These are phyloP conservation scores for Hydrolagus colliei DNA, from an alignment of 2,797 vertebrate species.

Conservation along the genomic window DNA sequence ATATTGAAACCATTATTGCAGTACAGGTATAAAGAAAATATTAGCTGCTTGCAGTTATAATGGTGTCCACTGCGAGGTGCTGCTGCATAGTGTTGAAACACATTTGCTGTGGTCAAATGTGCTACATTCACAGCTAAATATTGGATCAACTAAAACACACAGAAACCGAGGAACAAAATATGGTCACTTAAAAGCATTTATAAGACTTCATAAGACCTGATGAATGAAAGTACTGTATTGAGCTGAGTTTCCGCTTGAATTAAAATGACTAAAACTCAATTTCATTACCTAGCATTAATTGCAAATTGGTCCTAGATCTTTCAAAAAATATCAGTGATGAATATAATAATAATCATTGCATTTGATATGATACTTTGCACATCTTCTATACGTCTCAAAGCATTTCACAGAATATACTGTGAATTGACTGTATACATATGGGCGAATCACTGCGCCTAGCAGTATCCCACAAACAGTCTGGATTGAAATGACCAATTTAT, in stretches of 20 bases:
- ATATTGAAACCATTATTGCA: neutral
- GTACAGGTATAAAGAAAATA: neutral
- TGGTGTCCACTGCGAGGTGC: neutral
- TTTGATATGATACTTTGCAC: too few species aligned
- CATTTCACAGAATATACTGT: too few species aligned
- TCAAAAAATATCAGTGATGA: too few species aligned
- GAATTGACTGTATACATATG: too few species aligned
- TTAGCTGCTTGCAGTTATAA: neutral
- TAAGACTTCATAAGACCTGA: neutral
- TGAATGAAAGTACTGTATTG: neutral
- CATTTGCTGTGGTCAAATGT: neutral
- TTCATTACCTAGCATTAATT: neutral
- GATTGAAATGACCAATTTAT: too few species aligned
- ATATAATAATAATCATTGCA: too few species aligned
- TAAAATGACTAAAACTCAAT: neutral
- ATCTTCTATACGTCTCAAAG: too few species aligned
- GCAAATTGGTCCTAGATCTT: too few species aligned
- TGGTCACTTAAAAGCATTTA: neutral
- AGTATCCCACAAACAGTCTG: too few species aligned
- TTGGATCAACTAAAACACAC: neutral
- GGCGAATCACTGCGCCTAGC: too few species aligned
- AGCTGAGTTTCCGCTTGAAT: neutral
- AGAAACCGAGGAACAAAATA: neutral
- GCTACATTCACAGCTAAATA: neutral
- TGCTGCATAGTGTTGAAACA: neutral